Percentiles rank a stretch among this genome's conserved stretches.
Conservation (phyloP, 1,140 invertebrate genomes). For the Eumeta japonica region DNA sequence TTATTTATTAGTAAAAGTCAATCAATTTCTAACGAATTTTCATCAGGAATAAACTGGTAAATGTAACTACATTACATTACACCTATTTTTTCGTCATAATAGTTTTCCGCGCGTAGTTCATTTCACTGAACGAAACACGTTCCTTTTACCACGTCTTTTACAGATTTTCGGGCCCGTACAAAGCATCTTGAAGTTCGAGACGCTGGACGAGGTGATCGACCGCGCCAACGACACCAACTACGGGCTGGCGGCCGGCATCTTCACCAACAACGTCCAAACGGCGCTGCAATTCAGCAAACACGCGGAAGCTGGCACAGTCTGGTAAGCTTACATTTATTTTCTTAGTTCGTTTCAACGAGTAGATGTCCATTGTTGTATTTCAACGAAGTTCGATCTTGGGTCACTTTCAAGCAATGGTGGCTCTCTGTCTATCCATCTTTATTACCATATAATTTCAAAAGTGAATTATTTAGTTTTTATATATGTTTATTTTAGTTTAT, state of each 20-base stretch:
- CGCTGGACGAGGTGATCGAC: slow-evolving; percentile 84
- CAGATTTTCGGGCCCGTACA: slow-evolving; percentile 88
- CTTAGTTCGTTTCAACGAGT: slow-evolving; percentile 31
- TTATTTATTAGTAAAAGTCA: too few species aligned
- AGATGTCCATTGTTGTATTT: not conserved
- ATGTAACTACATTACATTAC: too few species aligned
- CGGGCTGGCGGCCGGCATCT: slow-evolving; percentile 84
- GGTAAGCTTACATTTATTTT: slow-evolving; percentile 72
- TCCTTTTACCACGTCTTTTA: too few species aligned
- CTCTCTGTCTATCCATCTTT: too few species aligned
- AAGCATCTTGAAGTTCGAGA: slow-evolving; percentile 84
- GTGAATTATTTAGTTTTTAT: not conserved
- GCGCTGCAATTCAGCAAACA: slow-evolving; percentile 76
- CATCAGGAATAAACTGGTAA: too few species aligned
- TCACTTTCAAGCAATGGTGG: too few species aligned
- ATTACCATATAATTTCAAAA: too few species aligned
- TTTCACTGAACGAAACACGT: too few species aligned
- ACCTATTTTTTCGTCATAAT: too few species aligned
- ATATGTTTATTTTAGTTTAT: slow-evolving; percentile 1
- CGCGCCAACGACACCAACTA: slow-evolving; percentile 84
- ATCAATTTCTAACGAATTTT: too few species aligned
- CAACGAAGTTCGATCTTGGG: too few species aligned
- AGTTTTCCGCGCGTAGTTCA: too few species aligned
- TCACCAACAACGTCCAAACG: slow-evolving; percentile 82
- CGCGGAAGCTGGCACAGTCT: slow-evolving; percentile 89